Evolutionary conservation across 2,113 vertebrate genomes (phyloP), one percentile per base, ranked within the genome.

Genomic region (Cochlearius cochlearius): DNA sequence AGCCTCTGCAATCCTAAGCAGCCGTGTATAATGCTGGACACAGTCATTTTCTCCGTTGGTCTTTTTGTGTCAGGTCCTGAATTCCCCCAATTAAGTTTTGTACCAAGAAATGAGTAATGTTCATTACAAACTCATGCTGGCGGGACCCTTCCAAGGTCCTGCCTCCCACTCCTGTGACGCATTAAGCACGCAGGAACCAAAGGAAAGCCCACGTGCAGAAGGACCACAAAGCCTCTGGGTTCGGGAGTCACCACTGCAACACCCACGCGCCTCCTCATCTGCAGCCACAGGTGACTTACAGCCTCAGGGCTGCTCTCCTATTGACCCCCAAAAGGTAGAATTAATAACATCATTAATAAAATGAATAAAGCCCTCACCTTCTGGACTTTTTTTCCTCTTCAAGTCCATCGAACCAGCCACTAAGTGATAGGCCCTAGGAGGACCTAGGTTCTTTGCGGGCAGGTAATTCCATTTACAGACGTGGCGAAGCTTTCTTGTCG

Each of bases 401-500:
- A 30, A 45, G 27, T 9, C 67, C 14, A 45, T 13, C 23, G n/a
- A 74, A 45, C 15, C n/a, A 45, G 19, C 15, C 7, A 2, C 47
- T 43, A 3, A 29, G 5, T 3, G 36, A 19, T 12, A 20, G 53
- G 38, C 29, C 39, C 11, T 10, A 39, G 49, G 49, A 72, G 38
- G 2, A 5, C 1, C n/a, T n/a, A 8, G 11, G 26, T 85, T 50
- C 15, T 17, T 26, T 19, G 29, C 23, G 63, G n/a, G 38, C 58
- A 76, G 86, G 78, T 83, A 47, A 73, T 92, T 83, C 62, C 87
- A 8, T 16, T 43, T 36, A 55, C 58, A 90, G 60, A 11, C 0
- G 0, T 0, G 1, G 32, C 0, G 5, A 56, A 71, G 10, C 2
- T 79, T 83, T 72, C 26, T 50, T 11, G 4, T 72, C 63, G 5